These are phyloP conservation scores for Lithosia quadra DNA, from an alignment of 2,888 invertebrate genomes.

Conservation along the genomic window DNA sequence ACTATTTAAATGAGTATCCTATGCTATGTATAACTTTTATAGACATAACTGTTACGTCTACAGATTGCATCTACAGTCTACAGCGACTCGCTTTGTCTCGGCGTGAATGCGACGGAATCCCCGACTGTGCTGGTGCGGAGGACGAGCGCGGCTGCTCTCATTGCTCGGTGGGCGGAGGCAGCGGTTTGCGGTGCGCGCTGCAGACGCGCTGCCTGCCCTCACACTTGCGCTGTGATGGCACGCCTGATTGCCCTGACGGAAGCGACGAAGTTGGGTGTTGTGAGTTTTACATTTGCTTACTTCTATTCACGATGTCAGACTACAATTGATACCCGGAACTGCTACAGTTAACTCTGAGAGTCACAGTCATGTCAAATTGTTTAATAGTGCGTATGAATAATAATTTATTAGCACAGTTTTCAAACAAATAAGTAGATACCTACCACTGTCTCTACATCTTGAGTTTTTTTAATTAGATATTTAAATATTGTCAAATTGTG, in stretches of 20 bases:
- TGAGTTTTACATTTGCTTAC: conserved; percentile 82
- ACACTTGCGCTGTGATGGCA: conserved; percentile 92
- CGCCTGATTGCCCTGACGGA: conserved; percentile 94
- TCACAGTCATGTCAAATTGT: too few species aligned
- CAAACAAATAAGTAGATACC: not conserved
- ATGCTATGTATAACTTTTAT: not conserved
- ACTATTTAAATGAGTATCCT: not conserved
- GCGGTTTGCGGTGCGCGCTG: conserved; percentile 92
- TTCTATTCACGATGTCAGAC: not conserved
- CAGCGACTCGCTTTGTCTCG: conserved; percentile 91
- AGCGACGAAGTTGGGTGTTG: conserved; percentile 95
- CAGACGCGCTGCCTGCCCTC: conserved; percentile 91
- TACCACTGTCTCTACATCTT: not conserved
- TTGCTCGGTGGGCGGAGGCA: conserved; percentile 89
- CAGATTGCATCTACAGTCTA: conserved; percentile 92
- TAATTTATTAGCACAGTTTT: not conserved
- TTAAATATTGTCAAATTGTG: too few species aligned
- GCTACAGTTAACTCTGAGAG: not conserved
- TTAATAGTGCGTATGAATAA: too few species aligned
- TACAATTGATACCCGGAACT: not conserved
- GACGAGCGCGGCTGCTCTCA: conserved; percentile 94
- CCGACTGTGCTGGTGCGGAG: conserved; percentile 94
- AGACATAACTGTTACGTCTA: not conserved
- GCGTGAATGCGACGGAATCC: conserved; percentile 94
- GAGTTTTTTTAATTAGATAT: too few species aligned